phyloP scores from a whole-genome alignment of 1,140 invertebrate genomes.

The Cydia fagiglandana region DNA sequence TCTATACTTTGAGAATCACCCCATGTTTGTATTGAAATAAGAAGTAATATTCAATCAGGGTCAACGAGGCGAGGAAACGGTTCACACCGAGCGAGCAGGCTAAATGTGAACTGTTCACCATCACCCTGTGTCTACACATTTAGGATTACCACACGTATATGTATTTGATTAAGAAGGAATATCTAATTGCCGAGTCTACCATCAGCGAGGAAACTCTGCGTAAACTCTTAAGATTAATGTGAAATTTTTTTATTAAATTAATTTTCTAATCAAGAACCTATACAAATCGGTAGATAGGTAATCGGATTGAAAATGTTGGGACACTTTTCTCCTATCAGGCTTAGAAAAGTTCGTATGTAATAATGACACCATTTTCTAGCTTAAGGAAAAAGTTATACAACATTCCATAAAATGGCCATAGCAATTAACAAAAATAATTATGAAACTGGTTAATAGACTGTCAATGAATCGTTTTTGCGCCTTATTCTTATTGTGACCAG shows the following conservation, averaged over 20 bases:
- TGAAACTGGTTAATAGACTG: too few species aligned
- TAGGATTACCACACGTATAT: constrained; percentile 89
- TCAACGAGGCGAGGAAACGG: constrained; percentile 23
- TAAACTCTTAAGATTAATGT: too few species aligned
- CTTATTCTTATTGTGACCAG: neutral
- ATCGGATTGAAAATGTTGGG: too few species aligned
- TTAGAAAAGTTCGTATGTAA: too few species aligned
- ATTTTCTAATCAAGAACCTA: too few species aligned
- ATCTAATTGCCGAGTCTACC: constrained; percentile 16
- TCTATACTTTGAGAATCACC: constrained; percentile 87
- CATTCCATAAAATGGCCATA: too few species aligned
- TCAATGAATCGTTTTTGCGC: constrained; percentile 72
- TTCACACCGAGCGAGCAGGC: constrained; percentile 45
- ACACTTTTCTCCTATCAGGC: constrained; percentile 33
- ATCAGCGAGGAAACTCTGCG: constrained; percentile 42
- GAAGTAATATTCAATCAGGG: neutral
- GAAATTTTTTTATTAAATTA: too few species aligned
- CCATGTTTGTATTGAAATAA: constrained; percentile 81
- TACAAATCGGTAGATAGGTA: too few species aligned
- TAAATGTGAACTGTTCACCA: constrained; percentile 86
- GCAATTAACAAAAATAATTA: too few species aligned
- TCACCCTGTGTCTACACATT: constrained; percentile 86
- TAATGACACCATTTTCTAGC: too few species aligned
- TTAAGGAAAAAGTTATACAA: too few species aligned
- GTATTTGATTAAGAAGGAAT: constrained; percentile 46